A percentile compares a stretch with the other conserved stretches of the same genome.
Evolutionary conservation across 2,888 invertebrate genomes (phyloP).

Genomic region (Campoplex nolae): DNA sequence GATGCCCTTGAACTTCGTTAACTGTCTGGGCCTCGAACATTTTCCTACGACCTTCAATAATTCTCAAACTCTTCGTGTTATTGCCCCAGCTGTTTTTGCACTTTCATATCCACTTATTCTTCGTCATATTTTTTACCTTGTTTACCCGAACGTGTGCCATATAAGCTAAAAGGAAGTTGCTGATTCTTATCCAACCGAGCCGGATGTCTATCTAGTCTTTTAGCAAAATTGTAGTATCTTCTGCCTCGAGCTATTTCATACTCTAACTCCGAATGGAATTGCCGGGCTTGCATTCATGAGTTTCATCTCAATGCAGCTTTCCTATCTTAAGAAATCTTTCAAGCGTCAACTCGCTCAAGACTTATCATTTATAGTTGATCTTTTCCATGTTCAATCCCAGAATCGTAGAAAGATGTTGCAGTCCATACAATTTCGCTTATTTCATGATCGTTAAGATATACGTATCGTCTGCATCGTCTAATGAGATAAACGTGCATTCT

Average conservation of each 20-base stretch:
- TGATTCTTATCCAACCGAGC: conserved; percentile 89
- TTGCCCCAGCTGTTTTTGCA: conserved; percentile 25
- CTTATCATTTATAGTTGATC: conserved; percentile 68
- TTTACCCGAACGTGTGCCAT: conserved; percentile 40
- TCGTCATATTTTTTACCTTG: conserved; percentile 25
- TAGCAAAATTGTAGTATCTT: conserved; percentile 89
- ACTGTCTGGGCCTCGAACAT: conserved; percentile 19
- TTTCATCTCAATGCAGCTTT: conserved; percentile 84
- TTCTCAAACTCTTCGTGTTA: conserved; percentile 11
- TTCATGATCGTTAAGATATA: neutral
- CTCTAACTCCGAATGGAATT: conserved; percentile 75
- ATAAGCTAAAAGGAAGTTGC: conserved; percentile 89
- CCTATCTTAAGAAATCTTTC: conserved; percentile 38
- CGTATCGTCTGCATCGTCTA: neutral
- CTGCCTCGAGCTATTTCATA: conserved; percentile 73
- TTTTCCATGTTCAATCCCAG: conserved; percentile 83
- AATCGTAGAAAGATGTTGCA: conserved; percentile 75
- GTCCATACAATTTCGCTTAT: conserved; percentile 71
- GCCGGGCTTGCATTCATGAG: conserved; percentile 81
- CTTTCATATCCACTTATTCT: conserved; percentile 33
- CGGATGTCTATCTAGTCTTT: conserved; percentile 89
- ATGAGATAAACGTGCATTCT: neutral
- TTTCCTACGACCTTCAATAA: conserved; percentile 51
- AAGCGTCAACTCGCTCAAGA: conserved; percentile 79
- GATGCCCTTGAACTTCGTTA: conserved; percentile 56